Base-by-base conservation (phyloP, 2,797 vertebrate species). In the Acanthurus leucopareius region DNA sequence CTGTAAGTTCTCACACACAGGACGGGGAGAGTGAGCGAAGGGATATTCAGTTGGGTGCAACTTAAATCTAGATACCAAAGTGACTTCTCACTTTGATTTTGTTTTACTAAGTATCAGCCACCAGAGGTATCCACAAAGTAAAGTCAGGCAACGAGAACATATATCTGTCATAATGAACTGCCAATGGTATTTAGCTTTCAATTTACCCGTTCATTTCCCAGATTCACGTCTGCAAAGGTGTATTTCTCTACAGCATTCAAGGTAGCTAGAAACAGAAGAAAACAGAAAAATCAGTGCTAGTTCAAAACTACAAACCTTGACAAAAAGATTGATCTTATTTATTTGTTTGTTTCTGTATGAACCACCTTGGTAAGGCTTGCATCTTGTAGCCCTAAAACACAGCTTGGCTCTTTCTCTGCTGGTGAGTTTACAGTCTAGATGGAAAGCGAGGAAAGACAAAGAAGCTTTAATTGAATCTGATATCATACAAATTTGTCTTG, bases 341-440 rank as follows among this genome's bases (percentile, higher is more conserved):
- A 14, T 7, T 2, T 38, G 32, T 35, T 2, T 38, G 32, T 35
- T 35, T 25, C 2, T 17, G 7, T 3, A 1, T 17, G 1, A 4
- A 6, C 7, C 79, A 98, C 97, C 97, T 95, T 94, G 91, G 1
- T 73, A 91, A 64, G 94, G 93, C 90, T 95, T 96, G 95, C 97
- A 98, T 69, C 92, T 95, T 28, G 94, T 90, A 79, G 97, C 97
- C 90, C 96, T 97, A 88, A 99, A 99, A 83, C 97, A 98, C 77
- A 99, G 89, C 86, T 99, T 99, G 1, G 97, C 97, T 85, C 96
- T 92, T 80, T 99, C 97, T 88, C 97, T 96, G 94, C 95, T 97
- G 62, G 93, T 95, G 38, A 99, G 95, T 85, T 96, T 98, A 65
- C 97, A 96, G 92, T 98, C 98, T 99, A 74, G 32, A 68, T 19